Conservation (phyloP, 2,113 vertebrate genomes). For the Amblyornis subalaris region DNA sequence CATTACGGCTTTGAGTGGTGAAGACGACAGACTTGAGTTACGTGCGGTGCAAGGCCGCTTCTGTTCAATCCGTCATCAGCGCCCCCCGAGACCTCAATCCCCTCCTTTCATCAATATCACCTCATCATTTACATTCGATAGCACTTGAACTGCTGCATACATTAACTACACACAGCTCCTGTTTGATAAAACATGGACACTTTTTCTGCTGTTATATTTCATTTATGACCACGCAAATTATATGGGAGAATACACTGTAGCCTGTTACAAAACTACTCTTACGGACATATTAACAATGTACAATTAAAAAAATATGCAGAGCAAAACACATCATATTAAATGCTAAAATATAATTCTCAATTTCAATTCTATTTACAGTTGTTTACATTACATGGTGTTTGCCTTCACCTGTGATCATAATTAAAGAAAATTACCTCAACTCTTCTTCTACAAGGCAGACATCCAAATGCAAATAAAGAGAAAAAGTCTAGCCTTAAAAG, state of each 20-base stretch:
- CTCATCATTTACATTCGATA: constrained; percentile 84
- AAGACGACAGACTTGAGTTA: constrained; percentile 87
- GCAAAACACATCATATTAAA: neutral
- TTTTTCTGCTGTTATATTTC: constrained; percentile 57
- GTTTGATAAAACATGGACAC: constrained; percentile 44
- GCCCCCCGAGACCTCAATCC: constrained; percentile 90
- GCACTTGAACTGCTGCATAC: constrained; percentile 74
- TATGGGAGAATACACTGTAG: neutral
- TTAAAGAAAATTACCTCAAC: neutral
- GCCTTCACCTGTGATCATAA: neutral
- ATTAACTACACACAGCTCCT: constrained; percentile 70
- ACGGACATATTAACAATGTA: neutral
- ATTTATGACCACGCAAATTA: neutral
- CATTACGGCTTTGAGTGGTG: constrained; percentile 91
- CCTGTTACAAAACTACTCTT: neutral
- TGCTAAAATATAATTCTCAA: neutral
- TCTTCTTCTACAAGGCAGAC: neutral
- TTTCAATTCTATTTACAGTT: neutral
- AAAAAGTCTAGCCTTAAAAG: neutral
- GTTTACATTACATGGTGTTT: neutral
- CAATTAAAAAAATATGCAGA: neutral
- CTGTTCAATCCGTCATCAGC: constrained; percentile 98
- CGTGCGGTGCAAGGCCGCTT: constrained; percentile 81
- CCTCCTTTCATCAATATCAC: constrained; percentile 87
- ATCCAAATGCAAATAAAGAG: neutral